A percentile compares a stretch with the other conserved stretches of the same genome.
These are phyloP conservation scores for Syngnathus rostellatus DNA, from an alignment of 2,797 vertebrate species.

Conservation along the genomic window DNA sequence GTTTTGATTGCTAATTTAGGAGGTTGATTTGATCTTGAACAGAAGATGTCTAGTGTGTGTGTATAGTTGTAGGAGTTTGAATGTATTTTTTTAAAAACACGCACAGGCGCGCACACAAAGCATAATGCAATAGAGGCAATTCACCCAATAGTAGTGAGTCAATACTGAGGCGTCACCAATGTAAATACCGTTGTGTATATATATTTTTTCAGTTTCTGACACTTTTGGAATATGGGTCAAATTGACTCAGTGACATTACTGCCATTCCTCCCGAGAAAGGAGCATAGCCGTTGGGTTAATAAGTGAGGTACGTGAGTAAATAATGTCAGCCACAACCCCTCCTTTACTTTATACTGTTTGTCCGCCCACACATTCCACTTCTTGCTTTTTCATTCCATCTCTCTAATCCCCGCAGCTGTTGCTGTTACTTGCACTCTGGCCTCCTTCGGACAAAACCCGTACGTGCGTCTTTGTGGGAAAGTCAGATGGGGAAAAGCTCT, in stretches of 20 bases:
- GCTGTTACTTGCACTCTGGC: conserved; percentile 47
- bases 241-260: background rate
- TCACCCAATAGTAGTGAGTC: too few species aligned
- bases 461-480: conserved; percentile 9
- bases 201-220: background rate
- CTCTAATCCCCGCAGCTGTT: conserved; percentile 65
- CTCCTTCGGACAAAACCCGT: conserved; percentile 45
- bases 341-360: conserved; percentile 4
- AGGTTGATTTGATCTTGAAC: background rate
- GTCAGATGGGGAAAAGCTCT: conserved; percentile 17
- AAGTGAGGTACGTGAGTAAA: background rate
- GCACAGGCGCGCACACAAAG: too few species aligned
- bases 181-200: too few species aligned
- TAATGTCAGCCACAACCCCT: conserved; percentile 14
- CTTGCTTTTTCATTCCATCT: conserved; percentile 37
- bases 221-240: background rate
- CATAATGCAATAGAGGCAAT: too few species aligned
- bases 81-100: too few species aligned
- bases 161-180: background rate
- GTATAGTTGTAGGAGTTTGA: too few species aligned
- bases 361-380: conserved; percentile 10
- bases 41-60: background rate
- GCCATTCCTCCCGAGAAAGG: background rate
- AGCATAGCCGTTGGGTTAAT: background rate
- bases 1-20: background rate